Evolutionary conservation across 1,140 invertebrate species (phyloP).

Genomic region (Chironomus striatipennis): DNA sequence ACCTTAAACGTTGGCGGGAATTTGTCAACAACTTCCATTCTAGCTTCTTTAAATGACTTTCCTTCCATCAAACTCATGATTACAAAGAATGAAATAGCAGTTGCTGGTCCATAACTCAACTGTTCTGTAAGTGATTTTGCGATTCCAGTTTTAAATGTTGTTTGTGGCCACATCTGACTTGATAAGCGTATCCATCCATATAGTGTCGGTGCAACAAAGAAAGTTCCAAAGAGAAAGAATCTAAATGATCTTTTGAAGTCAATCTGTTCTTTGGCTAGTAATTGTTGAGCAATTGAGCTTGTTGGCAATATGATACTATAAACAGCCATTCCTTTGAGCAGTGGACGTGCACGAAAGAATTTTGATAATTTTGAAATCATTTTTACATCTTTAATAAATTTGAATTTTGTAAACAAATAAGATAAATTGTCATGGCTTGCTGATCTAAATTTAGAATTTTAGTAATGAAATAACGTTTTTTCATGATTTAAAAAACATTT

Average conservation of each 20-base stretch:
- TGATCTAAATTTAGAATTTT: too few relatives aligned
- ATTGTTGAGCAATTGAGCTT: conserved; percentile 53
- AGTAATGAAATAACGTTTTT: too few relatives aligned
- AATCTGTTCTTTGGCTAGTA: conserved; percentile 44
- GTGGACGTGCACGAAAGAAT: conserved; percentile 30
- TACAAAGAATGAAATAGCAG: conserved; percentile 72
- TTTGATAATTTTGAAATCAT: neutral
- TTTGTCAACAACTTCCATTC: conserved; percentile 62
- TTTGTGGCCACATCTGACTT: conserved; percentile 53
- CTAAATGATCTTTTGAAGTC: conserved; percentile 49
- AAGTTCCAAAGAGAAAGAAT: conserved; percentile 59
- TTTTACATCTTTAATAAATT: neutral
- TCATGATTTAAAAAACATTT: too few relatives aligned
- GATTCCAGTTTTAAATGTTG: conserved; percentile 52
- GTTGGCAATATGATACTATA: conserved; percentile 64
- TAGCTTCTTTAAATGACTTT: conserved; percentile 55
- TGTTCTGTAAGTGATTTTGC: conserved; percentile 70
- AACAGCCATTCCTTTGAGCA: conserved; percentile 56
- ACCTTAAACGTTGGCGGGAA: conserved; percentile 72
- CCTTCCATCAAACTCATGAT: conserved; percentile 69
- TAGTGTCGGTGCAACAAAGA: conserved; percentile 61
- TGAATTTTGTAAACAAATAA: too few relatives aligned
- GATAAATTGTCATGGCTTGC: too few relatives aligned
- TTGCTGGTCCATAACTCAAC: conserved; percentile 69
- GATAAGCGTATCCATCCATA: conserved; percentile 55